These are phyloP conservation scores for Elgaria multicarinata DNA, from an alignment of 2,113 vertebrate species.

Conservation along the genomic window DNA sequence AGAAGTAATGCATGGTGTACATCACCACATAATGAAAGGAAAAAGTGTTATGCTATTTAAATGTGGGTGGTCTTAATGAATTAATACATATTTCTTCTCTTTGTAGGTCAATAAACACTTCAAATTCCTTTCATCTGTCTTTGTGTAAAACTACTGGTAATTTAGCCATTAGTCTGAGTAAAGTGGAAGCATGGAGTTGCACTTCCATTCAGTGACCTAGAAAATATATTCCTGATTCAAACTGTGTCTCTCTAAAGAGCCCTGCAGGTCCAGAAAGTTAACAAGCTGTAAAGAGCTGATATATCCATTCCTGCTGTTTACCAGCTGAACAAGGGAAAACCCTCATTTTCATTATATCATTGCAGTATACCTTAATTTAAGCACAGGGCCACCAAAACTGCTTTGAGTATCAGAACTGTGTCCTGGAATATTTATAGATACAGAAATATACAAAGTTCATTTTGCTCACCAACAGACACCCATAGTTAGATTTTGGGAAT, in stretches of 20 bases:
- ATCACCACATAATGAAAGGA: not conserved
- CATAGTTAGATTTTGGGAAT: not conserved
- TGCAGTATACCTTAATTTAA: not conserved
- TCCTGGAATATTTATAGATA: not conserved
- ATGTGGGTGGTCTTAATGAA: constrained; percentile 5
- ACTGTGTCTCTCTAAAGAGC: constrained; percentile 2
- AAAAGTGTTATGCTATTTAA: not conserved
- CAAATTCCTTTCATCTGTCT: not conserved
- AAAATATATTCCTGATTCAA: constrained; percentile 19
- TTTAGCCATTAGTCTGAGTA: not conserved
- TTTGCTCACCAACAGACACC: not conserved
- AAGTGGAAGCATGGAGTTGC: not conserved
- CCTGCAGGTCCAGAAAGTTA: constrained; percentile 3
- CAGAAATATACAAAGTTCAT: not conserved
- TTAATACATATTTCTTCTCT: not conserved
- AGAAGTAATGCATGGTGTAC: not conserved
- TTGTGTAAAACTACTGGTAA: not conserved
- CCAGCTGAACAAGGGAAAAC: constrained; percentile 6
- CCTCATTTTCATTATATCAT: not conserved
- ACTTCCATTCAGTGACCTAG: not conserved
- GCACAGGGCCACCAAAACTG: not conserved
- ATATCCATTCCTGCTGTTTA: constrained; percentile 1
- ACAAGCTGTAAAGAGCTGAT: constrained; percentile 3
- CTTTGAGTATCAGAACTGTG: not conserved
- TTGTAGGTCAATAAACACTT: not conserved